Evolutionary conservation across 2,797 vertebrate species (phyloP).

Genomic region (Valencia hispanica): DNA sequence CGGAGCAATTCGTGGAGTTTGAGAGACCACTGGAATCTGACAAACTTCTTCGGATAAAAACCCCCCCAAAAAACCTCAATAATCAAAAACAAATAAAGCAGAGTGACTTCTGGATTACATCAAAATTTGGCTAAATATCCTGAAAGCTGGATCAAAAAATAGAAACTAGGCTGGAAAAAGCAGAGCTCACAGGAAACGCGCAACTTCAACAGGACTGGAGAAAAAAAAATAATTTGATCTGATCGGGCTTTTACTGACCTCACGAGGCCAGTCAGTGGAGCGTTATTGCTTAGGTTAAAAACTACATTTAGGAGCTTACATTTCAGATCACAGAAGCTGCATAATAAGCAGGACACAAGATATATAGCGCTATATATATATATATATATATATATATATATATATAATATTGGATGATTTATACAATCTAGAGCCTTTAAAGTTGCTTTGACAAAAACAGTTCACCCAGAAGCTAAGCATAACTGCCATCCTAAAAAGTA

Average conservation of each 20-base stretch:
- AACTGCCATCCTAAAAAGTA: constrained; percentile 9
- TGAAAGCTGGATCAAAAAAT: constrained; percentile 40
- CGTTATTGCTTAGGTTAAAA: constrained; percentile 5
- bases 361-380: too few species aligned
- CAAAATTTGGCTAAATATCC: constrained; percentile 55
- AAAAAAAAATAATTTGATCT: constrained; percentile 42
- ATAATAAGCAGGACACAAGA: constrained; percentile 14
- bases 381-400: too few species aligned
- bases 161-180: constrained; percentile 38
- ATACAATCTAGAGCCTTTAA: constrained; percentile 31
- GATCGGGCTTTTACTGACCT: constrained; percentile 17
- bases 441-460: constrained; percentile 26
- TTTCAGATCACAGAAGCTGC: constrained; percentile 20
- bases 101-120: constrained; percentile 47
- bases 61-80: constrained; percentile 12
- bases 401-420: constrained; percentile 22
- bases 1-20: constrained; percentile 3
- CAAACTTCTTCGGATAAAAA: constrained; percentile 30
- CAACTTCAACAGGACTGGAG: constrained; percentile 53
- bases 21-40: constrained; percentile 27
- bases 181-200: constrained; percentile 55
- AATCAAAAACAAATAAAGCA: constrained; percentile 67
- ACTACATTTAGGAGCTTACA: background rate
- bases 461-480: constrained; percentile 14
- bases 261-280: constrained; percentile 1